These are phyloP conservation scores for Iphiclides podalirius DNA, from an alignment of 2,888 invertebrate species.

Conservation along the genomic window DNA sequence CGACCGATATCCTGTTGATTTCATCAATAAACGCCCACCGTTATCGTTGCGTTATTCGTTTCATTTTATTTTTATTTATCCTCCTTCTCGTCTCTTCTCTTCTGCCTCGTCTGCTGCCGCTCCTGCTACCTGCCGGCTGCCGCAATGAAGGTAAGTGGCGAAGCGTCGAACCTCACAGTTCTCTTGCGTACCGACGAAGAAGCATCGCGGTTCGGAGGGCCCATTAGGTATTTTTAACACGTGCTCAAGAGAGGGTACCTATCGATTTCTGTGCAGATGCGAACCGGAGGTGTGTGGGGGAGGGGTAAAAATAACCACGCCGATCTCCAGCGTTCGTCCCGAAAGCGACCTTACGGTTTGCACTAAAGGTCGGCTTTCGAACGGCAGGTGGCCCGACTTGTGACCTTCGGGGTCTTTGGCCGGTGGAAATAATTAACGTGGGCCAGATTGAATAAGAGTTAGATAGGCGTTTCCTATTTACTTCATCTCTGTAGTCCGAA, in stretches of 20 bases:
- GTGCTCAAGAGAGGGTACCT: conserved; percentile 37
- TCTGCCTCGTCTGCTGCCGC: conserved; percentile 45
- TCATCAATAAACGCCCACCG: conserved; percentile 27
- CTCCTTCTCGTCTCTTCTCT: conserved; percentile 33
- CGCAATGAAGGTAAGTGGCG: conserved; percentile 52
- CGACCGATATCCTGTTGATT: conserved; percentile 28
- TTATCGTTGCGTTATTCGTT: conserved; percentile 30
- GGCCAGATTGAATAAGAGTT: conserved; percentile 11
- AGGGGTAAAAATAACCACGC: conserved; percentile 47
- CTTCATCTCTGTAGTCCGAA: neutral
- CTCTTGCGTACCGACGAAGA: conserved; percentile 37
- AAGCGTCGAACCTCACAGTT: neutral
- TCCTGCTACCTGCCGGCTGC: conserved; percentile 1
- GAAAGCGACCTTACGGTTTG: conserved; percentile 32
- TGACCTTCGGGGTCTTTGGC: neutral
- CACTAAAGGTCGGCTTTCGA: conserved; percentile 33
- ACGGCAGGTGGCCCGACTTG: conserved; percentile 8
- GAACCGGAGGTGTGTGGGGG: conserved; percentile 9
- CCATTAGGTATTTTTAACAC: conserved; percentile 35
- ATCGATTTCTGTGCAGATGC: conserved; percentile 52
- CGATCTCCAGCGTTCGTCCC: conserved; percentile 28
- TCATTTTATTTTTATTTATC: conserved; percentile 32
- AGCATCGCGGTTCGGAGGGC: conserved; percentile 12
- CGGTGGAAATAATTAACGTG: conserved; percentile 19
- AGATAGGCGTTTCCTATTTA: conserved; percentile 1